These are phyloP conservation scores for Brachyistius frenatus DNA, from an alignment of 2,113 vertebrate species.

Conservation along the genomic window DNA sequence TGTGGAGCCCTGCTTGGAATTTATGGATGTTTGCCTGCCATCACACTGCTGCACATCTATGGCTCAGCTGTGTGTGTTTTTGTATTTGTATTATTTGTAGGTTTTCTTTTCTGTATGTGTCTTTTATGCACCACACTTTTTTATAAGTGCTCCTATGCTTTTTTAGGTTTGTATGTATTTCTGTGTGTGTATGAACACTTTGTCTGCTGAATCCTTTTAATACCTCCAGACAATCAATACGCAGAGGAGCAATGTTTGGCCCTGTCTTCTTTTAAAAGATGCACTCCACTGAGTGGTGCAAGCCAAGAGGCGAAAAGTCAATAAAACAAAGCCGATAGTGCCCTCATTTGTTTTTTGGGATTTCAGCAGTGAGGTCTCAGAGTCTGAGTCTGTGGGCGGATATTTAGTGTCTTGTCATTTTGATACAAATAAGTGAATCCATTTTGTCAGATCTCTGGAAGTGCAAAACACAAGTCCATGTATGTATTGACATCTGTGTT, in stretches of 20 bases:
- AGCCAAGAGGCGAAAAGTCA: slow-evolving; percentile 70
- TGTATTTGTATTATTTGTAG: background rate
- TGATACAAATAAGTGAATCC: slow-evolving; percentile 46
- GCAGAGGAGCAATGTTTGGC: slow-evolving; percentile 59
- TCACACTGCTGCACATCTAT: slow-evolving; percentile 38
- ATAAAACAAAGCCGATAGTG: slow-evolving; percentile 68
- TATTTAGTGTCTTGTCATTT: slow-evolving; percentile 52
- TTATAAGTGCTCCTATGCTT: background rate
- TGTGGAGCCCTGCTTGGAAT: slow-evolving; percentile 62
- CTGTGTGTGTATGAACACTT: slow-evolving; percentile 26
- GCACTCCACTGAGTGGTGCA: slow-evolving; percentile 54
- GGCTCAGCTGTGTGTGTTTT: slow-evolving; percentile 21
- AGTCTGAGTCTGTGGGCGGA: slow-evolving; percentile 49
- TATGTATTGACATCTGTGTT: slow-evolving; percentile 49
- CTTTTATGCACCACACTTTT: slow-evolving; percentile 11
- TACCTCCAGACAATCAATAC: slow-evolving; percentile 68
- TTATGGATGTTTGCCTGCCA: slow-evolving; percentile 71
- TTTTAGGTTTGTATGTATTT: slow-evolving; percentile 46
- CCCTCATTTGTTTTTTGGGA: slow-evolving; percentile 53
- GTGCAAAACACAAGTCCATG: slow-evolving; percentile 10
- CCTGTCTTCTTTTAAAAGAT: slow-evolving; percentile 74
- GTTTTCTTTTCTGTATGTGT: background rate
- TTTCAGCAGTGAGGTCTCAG: slow-evolving; percentile 25
- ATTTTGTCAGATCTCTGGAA: slow-evolving; percentile 49
- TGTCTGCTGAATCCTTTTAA: slow-evolving; percentile 71